phyloP scores from a whole-genome alignment of 1,140 invertebrate genomes.

The Oncopodura yosiiana region DNA sequence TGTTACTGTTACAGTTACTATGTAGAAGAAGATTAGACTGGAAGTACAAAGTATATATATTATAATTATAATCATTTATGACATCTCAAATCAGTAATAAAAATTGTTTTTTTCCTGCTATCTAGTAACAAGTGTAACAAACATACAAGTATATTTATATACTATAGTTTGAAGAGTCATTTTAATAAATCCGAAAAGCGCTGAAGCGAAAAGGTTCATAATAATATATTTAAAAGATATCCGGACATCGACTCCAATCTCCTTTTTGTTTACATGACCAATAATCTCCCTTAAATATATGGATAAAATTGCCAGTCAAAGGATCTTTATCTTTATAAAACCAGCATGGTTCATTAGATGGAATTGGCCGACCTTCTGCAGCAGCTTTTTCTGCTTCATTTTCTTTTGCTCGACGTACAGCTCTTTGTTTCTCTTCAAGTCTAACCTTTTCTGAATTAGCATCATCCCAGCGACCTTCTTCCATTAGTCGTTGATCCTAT shows the following conservation, averaged over 20 bases:
- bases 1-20: too few species aligned
- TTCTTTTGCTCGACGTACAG: conserved; percentile 60
- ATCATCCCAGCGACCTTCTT: conserved; percentile 89
- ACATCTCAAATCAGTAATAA: too few species aligned
- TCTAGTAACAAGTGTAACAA: too few species aligned
- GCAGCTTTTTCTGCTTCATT: conserved; percentile 67
- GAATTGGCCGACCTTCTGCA: conserved; percentile 58
- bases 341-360: conserved; percentile 79
- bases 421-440: conserved; percentile 91
- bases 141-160: too few species aligned
- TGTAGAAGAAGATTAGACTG: too few species aligned
- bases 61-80: too few species aligned
- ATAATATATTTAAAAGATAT: conserved; percentile 64
- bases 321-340: conserved; percentile 74
- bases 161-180: too few species aligned
- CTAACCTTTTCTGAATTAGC: conserved; percentile 83
- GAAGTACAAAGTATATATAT: too few species aligned
- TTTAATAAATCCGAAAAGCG: too few species aligned
- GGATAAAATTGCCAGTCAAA: conserved; percentile 67
- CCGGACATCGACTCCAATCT: conserved; percentile 84
- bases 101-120: too few species aligned
- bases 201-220: not conserved
- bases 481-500: conserved; percentile 98
- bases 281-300: conserved; percentile 79
- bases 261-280: conserved; percentile 82